Evolutionary conservation across 2,797 vertebrate species (phyloP).

Genomic region (Brachymystax lenok): DNA sequence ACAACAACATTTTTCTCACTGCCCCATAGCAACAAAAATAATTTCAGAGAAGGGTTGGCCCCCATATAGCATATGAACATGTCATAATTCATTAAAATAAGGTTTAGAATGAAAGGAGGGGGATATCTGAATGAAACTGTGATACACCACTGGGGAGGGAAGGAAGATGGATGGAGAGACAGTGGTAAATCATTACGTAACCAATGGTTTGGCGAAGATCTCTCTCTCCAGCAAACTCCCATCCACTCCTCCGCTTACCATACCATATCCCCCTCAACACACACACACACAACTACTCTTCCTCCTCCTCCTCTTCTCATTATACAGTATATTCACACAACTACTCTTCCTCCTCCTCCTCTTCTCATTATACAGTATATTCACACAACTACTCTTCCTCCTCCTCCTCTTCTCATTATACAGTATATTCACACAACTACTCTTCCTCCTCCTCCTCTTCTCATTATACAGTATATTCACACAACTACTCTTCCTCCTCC

Average conservation of each 20-base stretch:
- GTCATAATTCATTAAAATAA: too few relatives aligned
- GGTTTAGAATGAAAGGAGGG: neutral
- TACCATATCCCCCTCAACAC: too few relatives aligned
- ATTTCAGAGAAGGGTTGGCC: too few relatives aligned
- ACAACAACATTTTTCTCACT: too few relatives aligned
- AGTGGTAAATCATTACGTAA: neutral
- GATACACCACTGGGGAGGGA: neutral
- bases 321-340: neutral
- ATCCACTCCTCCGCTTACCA: too few relatives aligned
- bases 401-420: constrained; percentile 17
- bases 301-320: constrained; percentile 28
- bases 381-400: constrained; percentile 7
- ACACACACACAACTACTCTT: neutral
- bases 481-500: constrained; percentile 20
- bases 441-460: constrained; percentile 27
- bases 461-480: neutral
- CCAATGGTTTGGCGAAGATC: neutral
- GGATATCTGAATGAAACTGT: neutral
- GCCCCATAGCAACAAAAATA: too few relatives aligned
- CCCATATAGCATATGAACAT: too few relatives aligned
- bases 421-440: neutral
- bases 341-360: too few relatives aligned
- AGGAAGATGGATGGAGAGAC: neutral
- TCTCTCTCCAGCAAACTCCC: neutral
- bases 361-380: neutral